Conservation (phyloP, 2,113 vertebrate species). For the Silurus asotus region DNA sequence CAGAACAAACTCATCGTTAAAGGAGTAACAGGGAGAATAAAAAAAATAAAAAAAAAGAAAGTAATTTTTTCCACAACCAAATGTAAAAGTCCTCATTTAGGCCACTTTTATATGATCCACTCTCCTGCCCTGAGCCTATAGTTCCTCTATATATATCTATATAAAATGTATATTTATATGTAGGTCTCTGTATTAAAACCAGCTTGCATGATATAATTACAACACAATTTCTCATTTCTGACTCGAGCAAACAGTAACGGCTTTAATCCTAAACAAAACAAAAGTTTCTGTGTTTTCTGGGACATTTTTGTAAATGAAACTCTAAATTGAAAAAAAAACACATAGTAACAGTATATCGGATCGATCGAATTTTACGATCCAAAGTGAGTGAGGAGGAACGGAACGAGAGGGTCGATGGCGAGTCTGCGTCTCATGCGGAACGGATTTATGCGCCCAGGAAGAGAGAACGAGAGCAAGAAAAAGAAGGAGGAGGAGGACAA, state of each 20-base stretch:
- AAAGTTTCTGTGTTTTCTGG: conserved; percentile 30
- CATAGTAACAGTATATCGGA: background rate
- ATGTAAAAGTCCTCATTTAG: background rate
- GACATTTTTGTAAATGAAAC: background rate
- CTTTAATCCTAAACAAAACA: conserved; percentile 65
- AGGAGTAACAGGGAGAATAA: background rate
- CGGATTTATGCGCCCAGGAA: conserved; percentile 15
- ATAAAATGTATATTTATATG: background rate
- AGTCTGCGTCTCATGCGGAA: background rate
- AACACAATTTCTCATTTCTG: background rate
- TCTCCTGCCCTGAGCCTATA: background rate
- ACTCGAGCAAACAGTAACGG: conserved; percentile 58
- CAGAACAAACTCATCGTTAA: background rate
- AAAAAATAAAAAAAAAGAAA: background rate
- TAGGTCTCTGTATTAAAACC: background rate
- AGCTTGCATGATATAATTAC: background rate
- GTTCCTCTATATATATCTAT: background rate
- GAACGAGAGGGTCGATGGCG: background rate
- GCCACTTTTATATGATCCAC: conserved; percentile 1
- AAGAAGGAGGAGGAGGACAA: background rate
- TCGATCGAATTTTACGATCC: background rate
- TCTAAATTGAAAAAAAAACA: background rate
- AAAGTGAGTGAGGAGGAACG: conserved; percentile 27
- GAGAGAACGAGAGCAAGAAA: background rate
- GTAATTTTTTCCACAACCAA: background rate